Base-by-base conservation (phyloP, 2,113 vertebrate genomes). In the Orycteropus afer region DNA sequence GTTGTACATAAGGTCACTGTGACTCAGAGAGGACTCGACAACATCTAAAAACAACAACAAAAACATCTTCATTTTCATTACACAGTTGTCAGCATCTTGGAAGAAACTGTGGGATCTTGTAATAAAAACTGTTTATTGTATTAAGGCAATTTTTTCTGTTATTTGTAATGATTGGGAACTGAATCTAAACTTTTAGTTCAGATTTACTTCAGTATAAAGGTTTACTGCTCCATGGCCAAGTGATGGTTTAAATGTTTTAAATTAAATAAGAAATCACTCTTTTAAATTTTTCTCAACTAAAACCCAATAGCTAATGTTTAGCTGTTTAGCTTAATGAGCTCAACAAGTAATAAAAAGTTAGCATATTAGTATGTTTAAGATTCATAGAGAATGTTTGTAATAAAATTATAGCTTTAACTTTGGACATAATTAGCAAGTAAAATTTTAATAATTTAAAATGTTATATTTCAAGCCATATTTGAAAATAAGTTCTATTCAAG, bases 361-460 rank as follows among this genome's bases (percentile, higher is more conserved):
- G 9, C 49, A 88, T 32, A 78, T 61, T 65, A 34, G 2, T 49
- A 87, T n/a, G 27, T 20, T 87, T 86, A 74, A 91, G 27, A 86
- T 47, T 53, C 27, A 90, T 82, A 86, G 3, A 69, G 34, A 91
- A 85, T 76, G 10, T 53, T 85, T 77, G 9, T 49, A 93, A 76
- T 91, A 69, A 91, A 91, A 85, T 63, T 63, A 83, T 17, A 73
- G 13, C 9, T 74, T 79, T 87, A 78, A 40, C 13, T 91, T 79
- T 59, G 13, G 45, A 57, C 7, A 22, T 79, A 83, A 63, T 65
- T 93, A 86, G 49, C 27, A 86, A 96, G 59, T 23, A 92, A 47
- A 78, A 65, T 49, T 40, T 57, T 77, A 77, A 51, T 65, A 90
- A 93, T 78, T 83, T 83, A 49, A 92, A 82, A 86, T 91, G 69